Conservation (phyloP, 2,888 invertebrate genomes). For the Agelastica alni region DNA sequence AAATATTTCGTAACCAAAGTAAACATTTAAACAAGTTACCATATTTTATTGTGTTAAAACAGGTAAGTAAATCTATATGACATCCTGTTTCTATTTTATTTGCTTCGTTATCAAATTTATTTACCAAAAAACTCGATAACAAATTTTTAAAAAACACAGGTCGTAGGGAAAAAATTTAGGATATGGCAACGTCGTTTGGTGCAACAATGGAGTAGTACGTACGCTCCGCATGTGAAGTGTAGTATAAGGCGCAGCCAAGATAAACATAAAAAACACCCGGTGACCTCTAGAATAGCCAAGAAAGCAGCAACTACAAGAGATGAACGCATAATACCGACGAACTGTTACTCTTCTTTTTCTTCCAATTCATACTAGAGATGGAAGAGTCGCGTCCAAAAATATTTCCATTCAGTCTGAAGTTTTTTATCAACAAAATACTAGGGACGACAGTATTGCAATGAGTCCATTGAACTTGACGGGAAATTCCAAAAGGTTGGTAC, state of each 20-base stretch:
- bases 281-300: constrained; percentile 22
- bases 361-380: constrained; percentile 2
- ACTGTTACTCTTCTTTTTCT: constrained; percentile 23
- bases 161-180: neutral
- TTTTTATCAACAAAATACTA: too few relatives aligned
- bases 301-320: constrained; percentile 22
- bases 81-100: too few relatives aligned
- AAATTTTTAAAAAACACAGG: too few relatives aligned
- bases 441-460: too few relatives aligned
- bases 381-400: neutral
- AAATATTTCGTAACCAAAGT: too few relatives aligned
- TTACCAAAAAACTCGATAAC: neutral
- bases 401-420: too few relatives aligned
- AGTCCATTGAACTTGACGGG: too few relatives aligned
- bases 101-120: too few relatives aligned
- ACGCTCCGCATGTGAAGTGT: constrained; percentile 21
- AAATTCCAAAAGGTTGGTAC: too few relatives aligned
- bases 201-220: constrained; percentile 41
- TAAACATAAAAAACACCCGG: constrained; percentile 19
- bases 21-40: too few relatives aligned
- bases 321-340: constrained; percentile 24
- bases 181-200: constrained; percentile 21
- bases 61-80: too few relatives aligned
- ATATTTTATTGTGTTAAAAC: too few relatives aligned
- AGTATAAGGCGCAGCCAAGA: constrained; percentile 18